Evolutionary conservation across 2,888 invertebrate genomes (phyloP), one percentile per base, ranked within the genome.

Genomic region (Tachystola acroxantha): DNA sequence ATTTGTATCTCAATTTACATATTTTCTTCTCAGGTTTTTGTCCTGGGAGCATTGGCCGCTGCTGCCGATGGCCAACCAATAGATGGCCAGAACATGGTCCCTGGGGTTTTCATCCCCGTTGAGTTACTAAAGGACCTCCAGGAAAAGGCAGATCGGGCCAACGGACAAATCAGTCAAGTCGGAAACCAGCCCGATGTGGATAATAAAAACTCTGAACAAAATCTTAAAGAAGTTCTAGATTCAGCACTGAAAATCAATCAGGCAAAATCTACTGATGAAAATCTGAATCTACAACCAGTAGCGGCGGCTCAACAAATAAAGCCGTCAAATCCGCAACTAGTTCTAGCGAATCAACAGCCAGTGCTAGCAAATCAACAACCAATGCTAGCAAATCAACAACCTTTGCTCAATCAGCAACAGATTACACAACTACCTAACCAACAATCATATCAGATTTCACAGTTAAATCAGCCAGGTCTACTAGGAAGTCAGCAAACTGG

Each of bases 31-130:
- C 39, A 45, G 41, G 16, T 16, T 6, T 16, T 39, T 37, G 37
- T 40, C 32, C 10, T 42, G 12, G 27, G 29, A 9, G 34, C 30
- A 1, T 22, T 39, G 10, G 32, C 9, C 7, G 19, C 37, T 19
- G 36, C 24, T 34, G 16, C 16, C n/a, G 10, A 19, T 20, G 9
- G 32, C 6, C 31, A 31, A 11, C 40, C 37, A 11, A 10, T 40
- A 28, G 7, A 28, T 10, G 28, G 13, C 13, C 13, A 27, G 7
- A 30, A 36, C 16, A 46, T 51, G 13, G 53, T 69, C 1, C 56
- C 65, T 1, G 70, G 68, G 19, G 64, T 71, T 0, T 72, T 72
- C 37, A 64, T 72, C 6, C 57, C 72, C 2, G 53, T 62, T 2
- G 68, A 69, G 2, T 48, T 64, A 2, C 49, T 71, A 19, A 57